A percentile compares a stretch with the other conserved stretches of the same genome.
phyloP scores from a whole-genome alignment of 2,113 vertebrate species.

The Semnornis frantzii region DNA sequence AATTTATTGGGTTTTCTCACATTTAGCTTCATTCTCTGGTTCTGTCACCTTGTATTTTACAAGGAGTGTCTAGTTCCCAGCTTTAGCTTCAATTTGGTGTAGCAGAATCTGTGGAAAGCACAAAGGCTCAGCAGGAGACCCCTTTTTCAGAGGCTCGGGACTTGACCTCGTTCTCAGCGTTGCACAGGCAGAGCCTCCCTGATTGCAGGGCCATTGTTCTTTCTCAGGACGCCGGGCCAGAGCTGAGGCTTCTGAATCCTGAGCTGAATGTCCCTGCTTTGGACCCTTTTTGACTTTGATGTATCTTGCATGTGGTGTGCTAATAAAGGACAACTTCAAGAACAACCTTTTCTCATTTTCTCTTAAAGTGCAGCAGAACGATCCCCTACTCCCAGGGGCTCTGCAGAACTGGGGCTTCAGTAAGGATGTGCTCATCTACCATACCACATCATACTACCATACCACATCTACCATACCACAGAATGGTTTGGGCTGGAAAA shows the following conservation, averaged over 20 bases:
- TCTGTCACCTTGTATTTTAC: slow-evolving; percentile 26
- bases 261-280: not conserved
- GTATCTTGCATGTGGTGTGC: not conserved
- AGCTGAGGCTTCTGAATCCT: not conserved
- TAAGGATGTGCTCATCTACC: not conserved
- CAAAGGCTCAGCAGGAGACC: slow-evolving; percentile 58
- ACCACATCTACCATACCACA: not conserved
- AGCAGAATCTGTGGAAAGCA: slow-evolving; percentile 39
- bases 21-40: not conserved
- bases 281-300: not conserved
- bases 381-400: not conserved
- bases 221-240: not conserved
- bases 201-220: not conserved
- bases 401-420: not conserved
- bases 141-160: slow-evolving; percentile 37
- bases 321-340: not conserved
- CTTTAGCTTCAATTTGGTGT: slow-evolving; percentile 37
- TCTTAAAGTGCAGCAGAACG: not conserved
- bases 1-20: not conserved
- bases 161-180: slow-evolving; percentile 50
- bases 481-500: no score
- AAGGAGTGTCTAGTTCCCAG: slow-evolving; percentile 1
- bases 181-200: not conserved
- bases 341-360: not conserved
- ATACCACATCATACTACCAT: not conserved